These are phyloP conservation scores for Corythoichthys haematopterus DNA, from an alignment of 2,113 vertebrate species.

Conservation along the genomic window DNA sequence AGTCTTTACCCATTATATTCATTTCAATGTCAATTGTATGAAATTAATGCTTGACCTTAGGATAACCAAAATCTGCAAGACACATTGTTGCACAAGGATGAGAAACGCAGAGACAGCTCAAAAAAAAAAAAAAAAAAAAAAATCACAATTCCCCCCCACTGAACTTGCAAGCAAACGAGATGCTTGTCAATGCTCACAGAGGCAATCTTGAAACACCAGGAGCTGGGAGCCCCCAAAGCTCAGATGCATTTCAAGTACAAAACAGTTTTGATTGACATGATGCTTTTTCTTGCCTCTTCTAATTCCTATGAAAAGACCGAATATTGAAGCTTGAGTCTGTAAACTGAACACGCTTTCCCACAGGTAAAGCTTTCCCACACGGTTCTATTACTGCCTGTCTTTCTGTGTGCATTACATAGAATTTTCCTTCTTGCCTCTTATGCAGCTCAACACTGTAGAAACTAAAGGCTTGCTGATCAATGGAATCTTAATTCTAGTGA, in stretches of 20 bases:
- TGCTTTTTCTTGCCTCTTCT: constrained; percentile 31
- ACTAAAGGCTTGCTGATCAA: constrained; percentile 58
- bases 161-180: constrained; percentile 10
- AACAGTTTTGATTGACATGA: constrained; percentile 40
- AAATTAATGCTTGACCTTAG: neutral
- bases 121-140: too few relatives aligned
- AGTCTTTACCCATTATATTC: too few relatives aligned
- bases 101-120: neutral
- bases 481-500: constrained; percentile 63
- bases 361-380: constrained; percentile 10
- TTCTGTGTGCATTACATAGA: constrained; percentile 23
- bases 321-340: constrained; percentile 25
- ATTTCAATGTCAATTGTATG: too few relatives aligned
- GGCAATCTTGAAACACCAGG: constrained; percentile 30
- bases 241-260: constrained; percentile 49
- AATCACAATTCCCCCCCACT: neutral
- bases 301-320: constrained; percentile 30
- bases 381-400: neutral
- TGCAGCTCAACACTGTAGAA: constrained; percentile 27
- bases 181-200: constrained; percentile 23
- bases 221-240: constrained; percentile 33
- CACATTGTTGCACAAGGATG: constrained; percentile 7
- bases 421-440: constrained; percentile 18
- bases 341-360: constrained; percentile 10
- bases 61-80: constrained; percentile 4